Percentiles rank a stretch among this genome's conserved stretches.
Evolutionary conservation across 2,888 invertebrate genomes (phyloP).

Genomic region (Parnassius orleans): DNA sequence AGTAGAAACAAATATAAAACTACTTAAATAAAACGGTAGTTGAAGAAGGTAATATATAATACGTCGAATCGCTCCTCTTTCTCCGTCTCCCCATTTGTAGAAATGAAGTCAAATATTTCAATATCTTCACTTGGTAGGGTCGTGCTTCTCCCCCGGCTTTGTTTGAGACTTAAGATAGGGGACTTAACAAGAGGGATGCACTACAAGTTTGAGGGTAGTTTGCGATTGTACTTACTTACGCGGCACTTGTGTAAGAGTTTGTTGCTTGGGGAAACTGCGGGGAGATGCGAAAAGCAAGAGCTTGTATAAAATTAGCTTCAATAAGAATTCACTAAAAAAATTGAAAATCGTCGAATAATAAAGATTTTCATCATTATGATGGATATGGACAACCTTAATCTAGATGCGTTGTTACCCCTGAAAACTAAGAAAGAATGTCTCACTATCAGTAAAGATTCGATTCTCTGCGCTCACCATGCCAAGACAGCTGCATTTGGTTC

Average conservation of each 20-base stretch:
- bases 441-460: no score
- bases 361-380: no score
- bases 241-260: conserved; percentile 43
- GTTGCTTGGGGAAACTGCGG: conserved; percentile 27
- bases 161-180: conserved; percentile 48
- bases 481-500: no score
- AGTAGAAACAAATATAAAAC: no score
- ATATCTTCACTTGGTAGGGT: conserved; percentile 24
- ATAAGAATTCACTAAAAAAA: no score
- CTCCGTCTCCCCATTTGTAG: conserved; percentile 1
- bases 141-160: conserved; percentile 41
- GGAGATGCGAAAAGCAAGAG: conserved; percentile 23
- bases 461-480: no score
- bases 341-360: no score
- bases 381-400: no score
- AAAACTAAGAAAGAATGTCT: no score
- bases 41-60: no score
- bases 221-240: conserved; percentile 56
- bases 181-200: conserved; percentile 42
- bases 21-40: no score
- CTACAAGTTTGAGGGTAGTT: conserved; percentile 56
- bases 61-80: not conserved
- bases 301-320: conserved; percentile 22
- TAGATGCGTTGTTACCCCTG: no score
- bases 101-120: conserved; percentile 25